Conservation (phyloP, 2,113 vertebrate genomes). For the Aepyceros melampus region DNA sequence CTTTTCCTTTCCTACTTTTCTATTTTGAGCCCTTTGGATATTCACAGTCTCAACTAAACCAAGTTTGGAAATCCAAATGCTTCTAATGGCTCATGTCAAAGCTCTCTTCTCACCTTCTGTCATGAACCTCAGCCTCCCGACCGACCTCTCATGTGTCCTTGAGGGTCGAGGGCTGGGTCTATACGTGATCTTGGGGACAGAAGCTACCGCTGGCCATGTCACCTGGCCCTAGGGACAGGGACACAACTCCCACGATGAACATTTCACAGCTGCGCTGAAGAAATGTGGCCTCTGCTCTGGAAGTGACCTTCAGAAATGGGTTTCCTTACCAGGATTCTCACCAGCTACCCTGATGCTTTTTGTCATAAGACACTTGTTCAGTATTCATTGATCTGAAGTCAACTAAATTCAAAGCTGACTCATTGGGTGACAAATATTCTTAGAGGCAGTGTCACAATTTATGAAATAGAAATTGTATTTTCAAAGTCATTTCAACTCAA, state of each 20-base stretch:
- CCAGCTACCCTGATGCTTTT: not conserved
- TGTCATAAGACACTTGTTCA: not conserved
- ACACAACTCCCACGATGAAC: not conserved
- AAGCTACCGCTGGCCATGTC: rapidly evolving
- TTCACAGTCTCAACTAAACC: not conserved
- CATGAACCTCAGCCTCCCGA: not conserved
- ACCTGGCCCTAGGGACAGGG: not conserved
- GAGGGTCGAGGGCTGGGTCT: rapidly evolving
- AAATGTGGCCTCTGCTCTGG: not conserved
- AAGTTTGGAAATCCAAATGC: not conserved
- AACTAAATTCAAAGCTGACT: not conserved
- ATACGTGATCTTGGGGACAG: not conserved
- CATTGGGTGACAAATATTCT: not conserved
- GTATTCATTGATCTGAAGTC: not conserved
- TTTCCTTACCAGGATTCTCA: not conserved
- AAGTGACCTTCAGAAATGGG: not conserved
- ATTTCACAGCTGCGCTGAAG: not conserved
- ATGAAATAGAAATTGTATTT: not conserved
- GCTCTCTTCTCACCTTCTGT: not conserved
- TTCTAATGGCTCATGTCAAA: not conserved
- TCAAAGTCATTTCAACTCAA: not conserved
- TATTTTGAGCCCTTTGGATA: not conserved
- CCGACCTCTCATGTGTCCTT: no score
- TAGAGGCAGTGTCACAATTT: not conserved
- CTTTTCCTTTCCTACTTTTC: no score